Evolutionary conservation across 2,797 vertebrate genomes (phyloP).

Genomic region (Notamacropus eugenii): DNA sequence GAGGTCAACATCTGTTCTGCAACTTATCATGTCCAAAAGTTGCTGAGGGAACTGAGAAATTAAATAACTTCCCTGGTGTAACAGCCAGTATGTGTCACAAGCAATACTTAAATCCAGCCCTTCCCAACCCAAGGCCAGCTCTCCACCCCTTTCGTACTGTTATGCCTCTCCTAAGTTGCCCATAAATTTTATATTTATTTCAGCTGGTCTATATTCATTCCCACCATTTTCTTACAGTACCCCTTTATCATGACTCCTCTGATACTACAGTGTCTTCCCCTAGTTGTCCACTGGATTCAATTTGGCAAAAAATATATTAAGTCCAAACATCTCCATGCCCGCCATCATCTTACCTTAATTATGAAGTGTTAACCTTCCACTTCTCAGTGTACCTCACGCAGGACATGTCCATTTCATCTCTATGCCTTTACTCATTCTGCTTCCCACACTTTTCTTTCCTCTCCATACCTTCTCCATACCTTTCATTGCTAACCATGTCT

Average conservation of each 20-base stretch:
- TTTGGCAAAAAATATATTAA: neutral
- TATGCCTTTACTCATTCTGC: neutral
- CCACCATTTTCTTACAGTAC: neutral
- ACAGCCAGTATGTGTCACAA: neutral
- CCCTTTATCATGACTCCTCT: neutral
- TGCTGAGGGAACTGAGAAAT: neutral
- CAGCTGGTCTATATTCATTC: neutral
- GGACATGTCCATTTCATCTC: neutral
- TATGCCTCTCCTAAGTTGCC: neutral
- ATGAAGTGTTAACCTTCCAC: neutral
- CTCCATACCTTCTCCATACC: neutral
- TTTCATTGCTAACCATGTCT: neutral
- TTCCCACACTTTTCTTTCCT: neutral
- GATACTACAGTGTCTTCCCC: neutral
- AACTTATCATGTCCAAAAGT: neutral
- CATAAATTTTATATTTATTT: neutral
- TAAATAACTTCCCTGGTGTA: neutral
- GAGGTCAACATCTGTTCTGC: neutral
- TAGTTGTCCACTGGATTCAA: neutral
- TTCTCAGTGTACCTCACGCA: neutral
- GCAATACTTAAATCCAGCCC: neutral
- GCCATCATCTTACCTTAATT: neutral
- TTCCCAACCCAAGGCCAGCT: neutral
- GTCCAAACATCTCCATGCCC: neutral
- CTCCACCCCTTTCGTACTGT: neutral